Conservation (phyloP, 2,888 invertebrate species). For the Pristionchus exspectatus region DNA sequence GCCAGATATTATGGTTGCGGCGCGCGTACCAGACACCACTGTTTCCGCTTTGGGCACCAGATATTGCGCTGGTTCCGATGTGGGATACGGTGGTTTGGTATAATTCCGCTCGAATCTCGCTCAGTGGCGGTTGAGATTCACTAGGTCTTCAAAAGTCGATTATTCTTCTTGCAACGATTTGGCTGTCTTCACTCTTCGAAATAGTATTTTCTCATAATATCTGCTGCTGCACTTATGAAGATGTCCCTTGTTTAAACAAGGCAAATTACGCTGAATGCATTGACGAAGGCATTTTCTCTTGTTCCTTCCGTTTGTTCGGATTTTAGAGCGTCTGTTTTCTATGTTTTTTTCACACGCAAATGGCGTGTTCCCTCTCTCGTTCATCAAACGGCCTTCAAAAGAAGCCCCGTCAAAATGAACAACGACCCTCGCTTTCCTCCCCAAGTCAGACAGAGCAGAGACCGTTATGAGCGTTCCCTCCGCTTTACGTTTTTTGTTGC, state of each 20-base stretch:
- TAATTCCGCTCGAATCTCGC: neutral
- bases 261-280: too few relatives aligned
- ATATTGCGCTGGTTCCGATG: neutral
- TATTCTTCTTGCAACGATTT: too few relatives aligned
- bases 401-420: neutral
- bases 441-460: too few relatives aligned
- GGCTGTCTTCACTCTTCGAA: neutral
- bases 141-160: neutral
- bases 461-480: neutral
- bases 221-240: too few relatives aligned
- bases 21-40: neutral
- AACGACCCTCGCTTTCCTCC: too few relatives aligned
- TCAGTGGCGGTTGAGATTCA: neutral
- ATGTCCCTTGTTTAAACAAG: too few relatives aligned
- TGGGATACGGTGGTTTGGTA: neutral
- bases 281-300: too few relatives aligned
- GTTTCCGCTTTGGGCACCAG: neutral
- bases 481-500: neutral
- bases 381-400: neutral
- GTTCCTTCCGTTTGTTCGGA: too few relatives aligned
- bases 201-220: too few relatives aligned
- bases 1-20: neutral
- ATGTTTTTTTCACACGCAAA: neutral
- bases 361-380: neutral
- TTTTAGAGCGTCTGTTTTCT: too few relatives aligned